A percentile compares a stretch with the other conserved stretches of the same genome.
phyloP scores from a whole-genome alignment of 1,140 invertebrate species.

The Charaxes varanes region DNA sequence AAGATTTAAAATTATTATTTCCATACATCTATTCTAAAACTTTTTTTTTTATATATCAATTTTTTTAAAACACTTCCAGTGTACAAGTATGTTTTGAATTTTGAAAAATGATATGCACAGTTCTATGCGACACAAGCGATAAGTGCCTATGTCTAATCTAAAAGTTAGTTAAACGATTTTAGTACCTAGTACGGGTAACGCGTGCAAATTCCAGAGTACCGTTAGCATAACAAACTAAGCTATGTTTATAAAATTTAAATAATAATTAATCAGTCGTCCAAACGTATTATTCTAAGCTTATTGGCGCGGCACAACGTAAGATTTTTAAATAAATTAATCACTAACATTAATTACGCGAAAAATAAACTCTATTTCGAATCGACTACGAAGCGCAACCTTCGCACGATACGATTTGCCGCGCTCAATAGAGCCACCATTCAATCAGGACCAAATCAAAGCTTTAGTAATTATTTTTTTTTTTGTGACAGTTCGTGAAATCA shows the following conservation, averaged over 20 bases:
- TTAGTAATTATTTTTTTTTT: slow-evolving; percentile 42
- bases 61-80: slow-evolving; percentile 21
- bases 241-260: slow-evolving; percentile 17
- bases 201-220: slow-evolving; percentile 38
- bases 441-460: slow-evolving; percentile 71
- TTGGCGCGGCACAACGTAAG: slow-evolving; percentile 16
- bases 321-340: slow-evolving; percentile 10
- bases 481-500: slow-evolving; percentile 30
- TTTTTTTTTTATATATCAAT: slow-evolving; percentile 22
- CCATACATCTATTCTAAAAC: slow-evolving; percentile 8
- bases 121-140: slow-evolving; percentile 43
- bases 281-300: slow-evolving; percentile 20
- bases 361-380: slow-evolving; percentile 15
- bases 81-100: slow-evolving; percentile 9
- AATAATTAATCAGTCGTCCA: slow-evolving; percentile 26
- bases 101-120: slow-evolving; percentile 55
- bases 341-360: slow-evolving; percentile 15
- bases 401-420: slow-evolving; percentile 18
- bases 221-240: slow-evolving; percentile 34
- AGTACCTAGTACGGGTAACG: neutral
- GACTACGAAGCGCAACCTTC: slow-evolving; percentile 14
- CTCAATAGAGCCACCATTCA: slow-evolving; percentile 42
- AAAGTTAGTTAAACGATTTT: slow-evolving; percentile 11
- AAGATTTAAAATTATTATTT: slow-evolving; percentile 1
- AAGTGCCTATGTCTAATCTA: slow-evolving; percentile 18